Evolutionary conservation across 2,888 invertebrate genomes (phyloP), one percentile per base, ranked within the genome.

Genomic region (Tortrix viridana): DNA sequence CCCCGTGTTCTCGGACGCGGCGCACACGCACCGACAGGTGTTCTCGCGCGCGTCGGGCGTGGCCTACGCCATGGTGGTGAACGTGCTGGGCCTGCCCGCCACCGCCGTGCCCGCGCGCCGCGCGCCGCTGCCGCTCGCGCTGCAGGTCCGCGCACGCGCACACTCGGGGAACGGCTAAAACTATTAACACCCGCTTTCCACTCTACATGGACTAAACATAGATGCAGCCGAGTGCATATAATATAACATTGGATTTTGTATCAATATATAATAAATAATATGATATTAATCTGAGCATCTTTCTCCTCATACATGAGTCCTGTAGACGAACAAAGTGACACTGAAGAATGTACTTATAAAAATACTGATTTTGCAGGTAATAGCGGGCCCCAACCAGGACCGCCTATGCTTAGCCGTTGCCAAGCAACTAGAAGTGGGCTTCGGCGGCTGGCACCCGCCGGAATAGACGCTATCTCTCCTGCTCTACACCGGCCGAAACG

Each of bases 401-500:
- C 93, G 95, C 61, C 83, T 97, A 7, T 96, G 97, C 66, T 81
- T 98, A 20, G 95, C 96, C 0, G 95, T 97, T 4, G 98, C 98
- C 1, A 89, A 91, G 67, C 95, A 96, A 74, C 81, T 98, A 46
- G 97, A 97, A 77, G 88, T 88, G 43, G 94, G 93, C 9, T 97
- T 97, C 82, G 97, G 97, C 1, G 98, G 98, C 0, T 98, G 98
- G 98, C 93, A 94, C 9, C 94, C 95, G 1, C 23, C 22, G 2
- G 22, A 37, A 6, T 61, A 61, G 37, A 22, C 38, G 65, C 38
- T 1, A 1, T n/a, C n/a, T 38, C 38, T 38, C n/a, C 5, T 14
- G 66, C 65, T 71, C 54, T 68, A 68, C 70, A 67, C n/a, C 6
- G 5, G 41, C 16, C 12, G n/a, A n/a, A n/a, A n/a, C n/a, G n/a